These are phyloP conservation scores for Sitophilus oryzae DNA, from an alignment of 1,140 invertebrate species.

Conservation along the genomic window DNA sequence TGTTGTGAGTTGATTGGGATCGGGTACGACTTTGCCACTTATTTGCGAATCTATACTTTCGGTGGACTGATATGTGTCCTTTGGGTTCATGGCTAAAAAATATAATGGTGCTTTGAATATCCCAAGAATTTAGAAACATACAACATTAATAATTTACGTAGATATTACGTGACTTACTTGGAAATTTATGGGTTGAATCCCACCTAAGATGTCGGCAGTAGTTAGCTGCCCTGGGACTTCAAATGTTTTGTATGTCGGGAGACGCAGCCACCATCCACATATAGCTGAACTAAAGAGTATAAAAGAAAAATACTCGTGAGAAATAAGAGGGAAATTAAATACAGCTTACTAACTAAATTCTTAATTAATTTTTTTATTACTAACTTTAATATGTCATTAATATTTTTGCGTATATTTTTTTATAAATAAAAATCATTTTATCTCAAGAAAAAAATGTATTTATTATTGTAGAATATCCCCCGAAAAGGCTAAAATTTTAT, in stretches of 20 bases:
- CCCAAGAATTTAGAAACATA: too few relatives aligned
- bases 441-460: too few relatives aligned
- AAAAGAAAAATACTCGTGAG: background rate
- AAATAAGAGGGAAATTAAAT: too few relatives aligned
- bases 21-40: conserved; percentile 13
- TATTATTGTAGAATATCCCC: too few relatives aligned
- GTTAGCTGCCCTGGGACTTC: conserved; percentile 5
- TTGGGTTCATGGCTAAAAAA: conserved; percentile 11
- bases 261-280: background rate
- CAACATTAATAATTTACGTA: too few relatives aligned
- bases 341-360: too few relatives aligned
- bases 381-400: too few relatives aligned
- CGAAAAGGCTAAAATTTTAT: too few relatives aligned
- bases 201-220: conserved; percentile 21
- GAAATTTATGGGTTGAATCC: conserved; percentile 21
- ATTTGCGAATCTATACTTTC: conserved; percentile 8
- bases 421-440: too few relatives aligned
- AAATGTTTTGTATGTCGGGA: background rate
- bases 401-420: too few relatives aligned
- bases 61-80: conserved; percentile 6
- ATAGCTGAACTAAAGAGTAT: background rate
- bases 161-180: too few relatives aligned
- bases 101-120: background rate
- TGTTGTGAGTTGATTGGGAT: conserved; percentile 20
- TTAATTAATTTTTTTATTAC: background rate